Conservation (phyloP, 2,888 invertebrate species). For the Phortica okadai region DNA sequence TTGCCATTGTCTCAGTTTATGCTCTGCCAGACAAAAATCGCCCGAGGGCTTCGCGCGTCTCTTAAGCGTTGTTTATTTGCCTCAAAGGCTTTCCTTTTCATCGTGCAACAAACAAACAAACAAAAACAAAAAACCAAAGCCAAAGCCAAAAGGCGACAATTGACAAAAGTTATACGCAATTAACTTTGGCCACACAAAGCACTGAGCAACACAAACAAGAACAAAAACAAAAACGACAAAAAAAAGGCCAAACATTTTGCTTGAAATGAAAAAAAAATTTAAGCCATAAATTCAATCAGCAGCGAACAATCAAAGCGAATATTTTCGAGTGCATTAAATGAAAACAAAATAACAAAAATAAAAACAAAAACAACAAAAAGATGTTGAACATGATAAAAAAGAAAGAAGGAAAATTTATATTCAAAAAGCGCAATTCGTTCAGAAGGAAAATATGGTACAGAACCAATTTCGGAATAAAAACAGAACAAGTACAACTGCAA, state of each 20-base stretch:
- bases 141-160: background rate
- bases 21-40: slow-evolving; percentile 9
- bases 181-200: background rate
- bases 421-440: background rate
- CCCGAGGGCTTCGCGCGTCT: slow-evolving; percentile 51
- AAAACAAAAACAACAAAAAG: background rate
- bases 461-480: background rate
- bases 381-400: background rate
- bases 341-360: background rate
- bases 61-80: slow-evolving; percentile 69
- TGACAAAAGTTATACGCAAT: slow-evolving; percentile 6
- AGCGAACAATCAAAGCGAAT: background rate
- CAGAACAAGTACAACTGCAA: background rate
- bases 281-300: slow-evolving; percentile 1
- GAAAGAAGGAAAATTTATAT: background rate
- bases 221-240: background rate
- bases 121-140: background rate
- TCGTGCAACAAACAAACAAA: background rate
- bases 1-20: background rate
- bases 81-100: slow-evolving; percentile 34
- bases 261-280: background rate
- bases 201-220: background rate
- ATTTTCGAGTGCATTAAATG: background rate
- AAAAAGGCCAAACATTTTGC: background rate
- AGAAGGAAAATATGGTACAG: slow-evolving; percentile 4